A percentile compares a stretch with the other conserved stretches of the same genome.
Conservation (phyloP, 2,888 invertebrate genomes). For the Lycocerus yunnanus region DNA sequence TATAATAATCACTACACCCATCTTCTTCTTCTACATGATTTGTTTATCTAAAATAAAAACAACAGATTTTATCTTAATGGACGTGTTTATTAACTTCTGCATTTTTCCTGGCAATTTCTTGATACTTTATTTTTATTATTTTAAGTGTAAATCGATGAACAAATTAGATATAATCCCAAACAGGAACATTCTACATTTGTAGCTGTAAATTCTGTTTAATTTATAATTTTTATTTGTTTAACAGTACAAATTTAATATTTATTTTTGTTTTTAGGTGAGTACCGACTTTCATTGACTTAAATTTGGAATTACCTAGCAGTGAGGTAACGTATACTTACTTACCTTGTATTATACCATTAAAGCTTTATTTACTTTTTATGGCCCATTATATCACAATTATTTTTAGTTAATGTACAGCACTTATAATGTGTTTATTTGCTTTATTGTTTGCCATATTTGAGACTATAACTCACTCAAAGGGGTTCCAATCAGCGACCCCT, state of each 20-base stretch:
- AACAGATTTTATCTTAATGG: neutral
- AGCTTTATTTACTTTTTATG: neutral
- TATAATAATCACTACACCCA: neutral
- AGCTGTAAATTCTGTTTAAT: neutral
- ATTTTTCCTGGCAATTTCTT: neutral
- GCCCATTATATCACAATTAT: neutral
- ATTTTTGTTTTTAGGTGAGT: neutral
- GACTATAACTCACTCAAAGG: slow-evolving; percentile 27
- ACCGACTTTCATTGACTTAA: neutral
- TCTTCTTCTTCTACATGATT: neutral
- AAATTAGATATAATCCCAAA: too few species aligned
- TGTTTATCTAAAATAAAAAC: neutral
- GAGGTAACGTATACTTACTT: neutral
- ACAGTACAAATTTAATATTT: neutral
- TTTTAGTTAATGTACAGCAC: neutral
- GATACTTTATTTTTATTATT: neutral
- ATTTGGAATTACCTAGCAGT: neutral
- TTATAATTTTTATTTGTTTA: neutral
- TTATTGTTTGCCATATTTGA: slow-evolving; percentile 8
- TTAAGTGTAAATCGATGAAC: too few species aligned
- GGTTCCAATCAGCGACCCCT: slow-evolving; percentile 25
- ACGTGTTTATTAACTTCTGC: neutral
- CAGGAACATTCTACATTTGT: neutral
- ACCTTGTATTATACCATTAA: neutral
- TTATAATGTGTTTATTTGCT: slow-evolving; percentile 9